Evolutionary conservation across 2,113 vertebrate species (phyloP), one percentile per base, ranked within the genome.

Genomic region (Cettia cetti): DNA sequence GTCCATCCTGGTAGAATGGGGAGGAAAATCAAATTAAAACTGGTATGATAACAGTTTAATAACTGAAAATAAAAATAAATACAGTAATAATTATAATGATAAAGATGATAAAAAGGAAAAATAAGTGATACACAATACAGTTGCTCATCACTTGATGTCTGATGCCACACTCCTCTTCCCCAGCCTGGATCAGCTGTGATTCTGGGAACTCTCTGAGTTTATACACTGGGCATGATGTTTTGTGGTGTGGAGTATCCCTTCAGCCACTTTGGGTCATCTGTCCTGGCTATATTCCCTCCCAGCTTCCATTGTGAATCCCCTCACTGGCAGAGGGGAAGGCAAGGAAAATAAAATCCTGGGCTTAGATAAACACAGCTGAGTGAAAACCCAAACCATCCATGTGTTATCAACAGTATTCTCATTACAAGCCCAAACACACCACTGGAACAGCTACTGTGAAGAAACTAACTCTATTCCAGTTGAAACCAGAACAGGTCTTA

Each of bases 151-250:
- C 14, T 6, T 42, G 44, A 26, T 50, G 13, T 18, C 6, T 52
- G 37, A 22, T 22, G 21, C 4, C 31, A 31, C 17, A 42, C 3
- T 2, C 7, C 7, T 30, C 31, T 50, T 44, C 6, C 53, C 37
- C 18, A 33, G 2, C 7, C 7, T 1, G 0, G 26, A 50, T 27
- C 14, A 37, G 44, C 14, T 44, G 31, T 26, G 7, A 31, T 59
- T 42, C 26, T 37, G 18, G 27, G 18, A 37, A 42, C 3, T 26
- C 12, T 33, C 30, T 11, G 4, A 26, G 14, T 76, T 31, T 35
- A 22, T 14, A 21, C 31, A 26, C 16, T 68, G 37, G 27, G 4
- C 11, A 33, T 22, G 26, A 14, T 16, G 3, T 49, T 76, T 16
- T 35, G 5, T 4, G 33, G 13, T 18, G 9, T 44, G 53, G 9